phyloP scores from a whole-genome alignment of 1,140 invertebrate species.

The Eufriesea mexicana region DNA sequence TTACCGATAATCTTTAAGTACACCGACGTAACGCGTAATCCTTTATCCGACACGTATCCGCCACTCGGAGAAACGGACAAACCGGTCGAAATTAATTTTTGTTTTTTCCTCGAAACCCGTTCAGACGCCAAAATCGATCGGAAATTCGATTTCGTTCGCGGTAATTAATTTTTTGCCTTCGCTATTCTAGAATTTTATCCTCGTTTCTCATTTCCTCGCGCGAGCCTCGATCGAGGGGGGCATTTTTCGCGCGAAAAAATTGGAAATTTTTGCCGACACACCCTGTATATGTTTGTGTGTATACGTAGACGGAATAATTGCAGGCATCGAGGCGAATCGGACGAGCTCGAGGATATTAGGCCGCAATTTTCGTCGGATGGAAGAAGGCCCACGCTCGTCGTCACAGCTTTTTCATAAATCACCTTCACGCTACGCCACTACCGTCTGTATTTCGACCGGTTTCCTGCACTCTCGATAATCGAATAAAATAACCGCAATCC shows the following conservation, averaged over 20 bases:
- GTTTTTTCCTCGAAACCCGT: no score
- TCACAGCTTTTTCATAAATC: constrained; percentile 40
- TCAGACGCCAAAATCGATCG: neutral
- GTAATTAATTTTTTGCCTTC: no score
- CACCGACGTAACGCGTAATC: neutral
- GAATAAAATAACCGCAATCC: neutral
- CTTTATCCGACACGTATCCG: neutral
- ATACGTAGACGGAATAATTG: constrained; percentile 12
- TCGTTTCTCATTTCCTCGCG: no score
- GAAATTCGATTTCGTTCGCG: neutral
- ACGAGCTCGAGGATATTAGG: constrained; percentile 39
- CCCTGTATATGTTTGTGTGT: neutral
- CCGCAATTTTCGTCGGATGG: constrained; percentile 33
- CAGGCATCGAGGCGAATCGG: constrained; percentile 39
- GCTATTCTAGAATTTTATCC: no score
- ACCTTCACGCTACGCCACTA: constrained; percentile 12
- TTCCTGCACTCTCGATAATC: constrained; percentile 2
- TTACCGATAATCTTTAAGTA: neutral
- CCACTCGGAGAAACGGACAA: no score
- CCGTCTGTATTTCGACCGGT: constrained; percentile 19
- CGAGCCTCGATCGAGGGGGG: no score
- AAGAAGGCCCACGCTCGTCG: constrained; percentile 11
- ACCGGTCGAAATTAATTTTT: no score
- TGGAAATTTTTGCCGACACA: neutral
- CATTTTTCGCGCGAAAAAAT: no score